Base-by-base conservation (phyloP, 2,113 vertebrate genomes). In the Oplegnathus fasciatus region DNA sequence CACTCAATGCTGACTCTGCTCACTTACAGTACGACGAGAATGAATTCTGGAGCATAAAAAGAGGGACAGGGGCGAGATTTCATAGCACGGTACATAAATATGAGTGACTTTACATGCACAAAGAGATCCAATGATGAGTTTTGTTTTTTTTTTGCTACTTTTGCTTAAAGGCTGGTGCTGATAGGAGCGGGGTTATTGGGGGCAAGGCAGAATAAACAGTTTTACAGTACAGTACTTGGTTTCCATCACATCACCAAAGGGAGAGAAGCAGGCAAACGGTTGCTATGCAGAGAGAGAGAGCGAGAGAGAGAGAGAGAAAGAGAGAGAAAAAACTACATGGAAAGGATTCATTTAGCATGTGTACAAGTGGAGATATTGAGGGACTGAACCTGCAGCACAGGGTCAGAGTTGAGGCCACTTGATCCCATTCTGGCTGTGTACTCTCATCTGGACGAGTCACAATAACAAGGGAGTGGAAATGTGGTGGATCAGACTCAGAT, bases 21-120 rank as follows among this genome's bases (percentile, higher is more conserved):
- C 92, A 92, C 91, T 94, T 95, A 96, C 93, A 92, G 92, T 80
- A 93, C 87, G 71, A 95, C 94, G 91, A 93, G 91, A 94, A 95
- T 75, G 90, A 86, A 81, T 86, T 88, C 92, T 89, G 90, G 81
- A 93, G 86, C 77, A 74, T 86, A 88, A 89, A 92, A 90, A 85
- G 61, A 70, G 17, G 82, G 62, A 54, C 4, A 40, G 74, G 37
- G 75, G 57, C 34, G 70, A 78, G 66, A 84, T 91, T 91, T 91
- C 86, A 92, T 94, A 95, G 90, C 92, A 91, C 80, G 86, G 89
- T 88, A 93, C 88, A 94, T 94, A 94, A 93, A 95, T 89, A 96
- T 94, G 94, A 91, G 85, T 80, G 86, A 87, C 86, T 94, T 92
- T 90, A 90, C 92, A 95, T 93, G 94, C 95, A 95, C 81, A 88